Percentiles rank a stretch among this genome's conserved stretches.
These are phyloP conservation scores for Tenebrosternarchus preto DNA, from an alignment of 2,113 vertebrate species.

Conservation along the genomic window DNA sequence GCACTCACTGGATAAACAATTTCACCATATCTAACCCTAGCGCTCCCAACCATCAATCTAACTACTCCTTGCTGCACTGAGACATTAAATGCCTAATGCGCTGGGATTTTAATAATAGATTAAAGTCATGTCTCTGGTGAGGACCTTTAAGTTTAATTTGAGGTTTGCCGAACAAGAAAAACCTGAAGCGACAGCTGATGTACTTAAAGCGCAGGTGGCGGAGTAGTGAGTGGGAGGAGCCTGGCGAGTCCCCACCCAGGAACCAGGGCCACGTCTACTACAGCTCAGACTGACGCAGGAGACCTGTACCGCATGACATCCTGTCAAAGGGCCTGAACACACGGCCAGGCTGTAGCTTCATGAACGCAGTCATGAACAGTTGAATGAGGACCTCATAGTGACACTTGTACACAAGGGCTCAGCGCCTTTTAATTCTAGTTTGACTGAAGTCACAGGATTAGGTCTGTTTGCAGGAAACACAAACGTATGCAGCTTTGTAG, in stretches of 20 bases:
- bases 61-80: slow-evolving; percentile 40
- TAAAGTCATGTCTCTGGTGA: slow-evolving; percentile 57
- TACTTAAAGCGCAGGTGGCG: slow-evolving; percentile 45
- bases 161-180: slow-evolving; percentile 50
- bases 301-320: too few relatives aligned
- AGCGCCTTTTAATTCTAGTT: too few relatives aligned
- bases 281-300: too few relatives aligned
- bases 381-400: background rate
- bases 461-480: too few relatives aligned
- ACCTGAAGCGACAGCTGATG: slow-evolving; percentile 54
- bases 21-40: slow-evolving; percentile 31
- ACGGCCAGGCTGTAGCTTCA: background rate
- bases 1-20: background rate
- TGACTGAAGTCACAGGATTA: too few relatives aligned
- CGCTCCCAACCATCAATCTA: slow-evolving; percentile 29
- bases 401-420: too few relatives aligned
- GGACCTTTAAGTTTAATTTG: slow-evolving; percentile 59
- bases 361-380: background rate
- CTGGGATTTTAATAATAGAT: slow-evolving; percentile 61
- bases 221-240: slow-evolving; percentile 11
- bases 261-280: too few relatives aligned
- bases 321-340: background rate
- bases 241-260: background rate
- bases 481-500: background rate
- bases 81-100: slow-evolving; percentile 60